Base-by-base conservation (phyloP, 64 coral and sea anemone species). In the Catalaphyllia jardinei region DNA sequence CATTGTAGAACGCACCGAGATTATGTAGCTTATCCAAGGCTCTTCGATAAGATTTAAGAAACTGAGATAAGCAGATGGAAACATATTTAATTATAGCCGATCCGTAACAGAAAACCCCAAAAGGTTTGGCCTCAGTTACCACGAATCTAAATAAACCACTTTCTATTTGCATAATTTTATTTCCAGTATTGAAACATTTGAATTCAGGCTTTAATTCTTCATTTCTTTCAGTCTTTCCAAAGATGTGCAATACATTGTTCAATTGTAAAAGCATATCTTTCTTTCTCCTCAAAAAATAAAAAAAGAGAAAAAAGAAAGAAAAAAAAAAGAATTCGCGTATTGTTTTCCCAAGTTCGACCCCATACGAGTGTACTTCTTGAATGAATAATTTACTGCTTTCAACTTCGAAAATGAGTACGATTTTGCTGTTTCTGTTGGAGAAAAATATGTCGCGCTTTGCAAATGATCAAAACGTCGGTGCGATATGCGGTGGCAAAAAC, bases 301-400 rank as follows among this genome's bases (percentile, higher is more conserved):
- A 38, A 9, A 42, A 72, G 30, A 72, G 25, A 42, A 76, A 22
- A 19, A 42, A 5, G 35, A 38, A 20, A 24, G 33, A 73, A 73
- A 6, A 42, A 76, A 22, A 4, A 42, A 76, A 5, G 2, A 76
- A 78, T 11, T 52, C 10, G 10, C 0, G 49, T 2, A 15, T 52
- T 78, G 29, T 60, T 61, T 79, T 55, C 28, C 15, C 10, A 62
- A 62, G 33, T 49, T 51, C 52, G 78, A 27, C 42, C 46, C 73
- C 76, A 25, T 29, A 31, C 4, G 3, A 69, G 19, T 22, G 11
- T 46, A 8, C 17, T 19, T 31, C 18, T 4, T 4, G 11, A 69
- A 67, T 84, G 22, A 84, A 84, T 84, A 67, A 84, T 84, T 84
- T 67, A 84, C 22, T 62, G 29, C 28, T 49, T 65, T 46, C 63